phyloP scores from a whole-genome alignment of 2,888 invertebrate genomes.

The Osmoderma eremita region DNA sequence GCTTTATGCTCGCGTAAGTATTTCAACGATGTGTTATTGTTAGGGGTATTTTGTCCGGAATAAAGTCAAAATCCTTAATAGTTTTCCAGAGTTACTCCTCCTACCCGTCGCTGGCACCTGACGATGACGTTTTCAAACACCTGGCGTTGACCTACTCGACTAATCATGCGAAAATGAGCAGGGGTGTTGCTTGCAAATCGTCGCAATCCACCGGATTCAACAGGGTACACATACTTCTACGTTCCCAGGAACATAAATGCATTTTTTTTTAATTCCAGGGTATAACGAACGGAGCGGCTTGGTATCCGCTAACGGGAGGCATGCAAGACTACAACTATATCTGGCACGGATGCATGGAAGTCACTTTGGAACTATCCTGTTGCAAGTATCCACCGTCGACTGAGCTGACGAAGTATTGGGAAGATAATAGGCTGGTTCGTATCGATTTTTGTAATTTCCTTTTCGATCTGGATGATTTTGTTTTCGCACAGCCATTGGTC shows the following conservation, averaged over 20 bases:
- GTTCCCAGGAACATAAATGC: too few species aligned
- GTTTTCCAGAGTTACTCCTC: conserved; percentile 89
- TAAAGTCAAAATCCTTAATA: conserved; percentile 60
- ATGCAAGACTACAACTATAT: conserved; percentile 97
- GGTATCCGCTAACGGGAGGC: conserved; percentile 91
- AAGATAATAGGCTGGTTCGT: conserved; percentile 83
- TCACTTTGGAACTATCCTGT: conserved; percentile 93
- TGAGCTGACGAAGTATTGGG: conserved; percentile 86
- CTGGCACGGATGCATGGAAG: conserved; percentile 93
- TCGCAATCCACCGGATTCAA: conserved; percentile 72
- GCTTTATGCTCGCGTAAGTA: conserved; percentile 77
- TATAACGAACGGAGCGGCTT: conserved; percentile 93
- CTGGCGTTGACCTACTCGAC: conserved; percentile 85
- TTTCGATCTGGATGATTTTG: too few species aligned
- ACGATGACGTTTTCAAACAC: conserved; percentile 92
- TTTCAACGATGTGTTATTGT: background rate
- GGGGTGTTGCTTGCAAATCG: conserved; percentile 83
- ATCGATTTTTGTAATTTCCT: background rate
- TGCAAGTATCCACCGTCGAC: conserved; percentile 90
- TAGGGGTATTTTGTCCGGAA: background rate
- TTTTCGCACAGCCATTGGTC: conserved; percentile 83
- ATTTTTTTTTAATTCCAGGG: too few species aligned
- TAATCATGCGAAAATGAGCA: conserved; percentile 89
- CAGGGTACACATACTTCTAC: conserved; percentile 63
- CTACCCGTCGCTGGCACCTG: conserved; percentile 85